These are phyloP conservation scores for Noctilio leporinus DNA, from an alignment of 2,113 vertebrate genomes.

Conservation along the genomic window DNA sequence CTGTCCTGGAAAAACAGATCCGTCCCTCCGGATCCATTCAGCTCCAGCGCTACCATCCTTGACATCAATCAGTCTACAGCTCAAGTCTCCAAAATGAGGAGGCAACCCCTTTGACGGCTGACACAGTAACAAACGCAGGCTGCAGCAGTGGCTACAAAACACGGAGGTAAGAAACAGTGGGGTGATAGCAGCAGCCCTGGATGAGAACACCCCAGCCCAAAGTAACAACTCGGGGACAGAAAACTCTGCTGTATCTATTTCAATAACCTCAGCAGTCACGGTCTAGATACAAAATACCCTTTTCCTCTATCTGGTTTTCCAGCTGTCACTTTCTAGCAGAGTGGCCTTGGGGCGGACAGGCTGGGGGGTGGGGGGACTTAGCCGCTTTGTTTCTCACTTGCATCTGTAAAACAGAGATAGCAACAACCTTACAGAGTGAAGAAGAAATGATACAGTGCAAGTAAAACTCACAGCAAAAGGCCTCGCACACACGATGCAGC, in stretches of 20 bases:
- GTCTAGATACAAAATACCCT: not conserved
- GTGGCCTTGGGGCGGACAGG: not conserved
- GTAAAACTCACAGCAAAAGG: not conserved
- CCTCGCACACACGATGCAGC: not conserved
- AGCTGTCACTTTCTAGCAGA: not conserved
- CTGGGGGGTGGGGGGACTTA: not conserved
- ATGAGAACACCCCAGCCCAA: not conserved
- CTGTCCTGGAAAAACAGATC: no score
- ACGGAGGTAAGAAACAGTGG: not conserved
- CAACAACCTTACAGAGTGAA: not conserved
- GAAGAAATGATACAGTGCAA: not conserved
- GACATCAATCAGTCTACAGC: not conserved
- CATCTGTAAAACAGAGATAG: not conserved
- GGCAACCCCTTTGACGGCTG: not conserved
- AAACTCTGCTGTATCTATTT: not conserved
- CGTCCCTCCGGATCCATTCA: not conserved
- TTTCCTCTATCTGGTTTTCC: not conserved
- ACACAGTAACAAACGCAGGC: not conserved
- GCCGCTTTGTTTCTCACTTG: not conserved
- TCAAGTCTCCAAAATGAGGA: not conserved
- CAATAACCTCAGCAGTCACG: not conserved
- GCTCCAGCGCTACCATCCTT: not conserved
- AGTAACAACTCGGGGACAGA: not conserved
- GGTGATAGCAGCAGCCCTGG: not conserved
- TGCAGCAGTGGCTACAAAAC: fast-evolving